Conservation (phyloP, 2,113 vertebrate genomes). For the Gnathonemus longibarbis region DNA sequence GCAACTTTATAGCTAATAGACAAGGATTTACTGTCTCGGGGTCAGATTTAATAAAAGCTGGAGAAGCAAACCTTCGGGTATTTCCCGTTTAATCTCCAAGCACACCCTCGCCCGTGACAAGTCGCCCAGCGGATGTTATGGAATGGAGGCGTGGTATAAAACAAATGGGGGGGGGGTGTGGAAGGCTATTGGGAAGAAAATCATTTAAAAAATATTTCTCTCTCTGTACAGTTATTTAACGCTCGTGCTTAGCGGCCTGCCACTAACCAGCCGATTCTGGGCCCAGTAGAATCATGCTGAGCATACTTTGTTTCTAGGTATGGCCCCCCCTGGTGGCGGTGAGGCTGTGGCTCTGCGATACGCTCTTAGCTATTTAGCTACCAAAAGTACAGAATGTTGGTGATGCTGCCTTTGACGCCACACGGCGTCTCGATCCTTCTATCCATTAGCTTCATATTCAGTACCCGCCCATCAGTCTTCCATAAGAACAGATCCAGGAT, state of each 20-base stretch:
- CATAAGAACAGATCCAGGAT: background rate
- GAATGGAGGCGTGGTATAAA: background rate
- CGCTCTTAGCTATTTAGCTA: background rate
- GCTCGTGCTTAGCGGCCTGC: background rate
- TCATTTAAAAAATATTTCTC: background rate
- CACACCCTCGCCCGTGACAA: background rate
- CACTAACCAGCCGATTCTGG: background rate
- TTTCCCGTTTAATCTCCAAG: background rate
- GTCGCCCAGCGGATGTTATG: background rate
- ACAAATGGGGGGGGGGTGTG: background rate
- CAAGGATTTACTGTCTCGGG: background rate
- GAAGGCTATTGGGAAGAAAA: background rate
- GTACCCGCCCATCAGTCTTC: background rate
- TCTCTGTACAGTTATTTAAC: background rate
- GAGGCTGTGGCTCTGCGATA: background rate
- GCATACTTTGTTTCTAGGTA: background rate
- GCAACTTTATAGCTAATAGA: slow-evolving; percentile 12
- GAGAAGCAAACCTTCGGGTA: background rate
- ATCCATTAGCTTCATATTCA: background rate
- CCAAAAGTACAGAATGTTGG: slow-evolving; percentile 16
- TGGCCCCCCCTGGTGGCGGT: background rate
- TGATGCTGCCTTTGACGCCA: slow-evolving; percentile 1
- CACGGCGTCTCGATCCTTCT: background rate
- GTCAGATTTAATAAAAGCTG: background rate
- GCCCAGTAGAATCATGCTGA: background rate